Evolutionary conservation across 2,113 vertebrate species (phyloP).

Genomic region (Prionailurus bengalensis): DNA sequence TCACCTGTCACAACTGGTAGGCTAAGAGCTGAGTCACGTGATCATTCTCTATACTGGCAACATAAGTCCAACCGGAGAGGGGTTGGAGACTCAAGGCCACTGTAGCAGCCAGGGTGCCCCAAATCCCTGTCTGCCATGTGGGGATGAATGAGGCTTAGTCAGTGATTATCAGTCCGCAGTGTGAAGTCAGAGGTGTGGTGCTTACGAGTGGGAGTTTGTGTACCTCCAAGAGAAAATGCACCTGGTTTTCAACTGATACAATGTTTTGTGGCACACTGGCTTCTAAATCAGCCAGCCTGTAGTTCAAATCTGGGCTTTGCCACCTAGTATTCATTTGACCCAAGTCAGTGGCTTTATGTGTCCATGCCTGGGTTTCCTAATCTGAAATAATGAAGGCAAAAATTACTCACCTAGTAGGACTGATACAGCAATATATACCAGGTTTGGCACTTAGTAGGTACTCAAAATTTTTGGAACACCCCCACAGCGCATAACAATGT

Average conservation of each 20-base stretch:
- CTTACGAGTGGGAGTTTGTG: accelerated
- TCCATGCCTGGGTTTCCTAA: constrained; percentile 16
- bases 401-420: not conserved
- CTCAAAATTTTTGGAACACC: not conserved
- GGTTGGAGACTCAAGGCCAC: not conserved
- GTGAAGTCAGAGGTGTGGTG: not conserved
- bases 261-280: not conserved
- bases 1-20: constrained; percentile 31
- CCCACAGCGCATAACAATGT: not conserved
- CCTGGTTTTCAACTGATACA: not conserved
- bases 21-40: not conserved
- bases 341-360: not conserved
- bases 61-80: not conserved
- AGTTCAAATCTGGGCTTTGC: constrained; percentile 4
- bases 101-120: not conserved
- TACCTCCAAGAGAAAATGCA: not conserved
- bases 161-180: not conserved
- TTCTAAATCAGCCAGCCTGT: not conserved
- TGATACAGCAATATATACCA: not conserved
- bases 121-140: not conserved
- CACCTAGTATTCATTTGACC: not conserved
- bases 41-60: not conserved
- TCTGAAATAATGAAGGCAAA: not conserved
- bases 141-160: not conserved
- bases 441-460: not conserved